Base-by-base conservation (phyloP, 2,113 vertebrate genomes). In the Nerophis ophidion region DNA sequence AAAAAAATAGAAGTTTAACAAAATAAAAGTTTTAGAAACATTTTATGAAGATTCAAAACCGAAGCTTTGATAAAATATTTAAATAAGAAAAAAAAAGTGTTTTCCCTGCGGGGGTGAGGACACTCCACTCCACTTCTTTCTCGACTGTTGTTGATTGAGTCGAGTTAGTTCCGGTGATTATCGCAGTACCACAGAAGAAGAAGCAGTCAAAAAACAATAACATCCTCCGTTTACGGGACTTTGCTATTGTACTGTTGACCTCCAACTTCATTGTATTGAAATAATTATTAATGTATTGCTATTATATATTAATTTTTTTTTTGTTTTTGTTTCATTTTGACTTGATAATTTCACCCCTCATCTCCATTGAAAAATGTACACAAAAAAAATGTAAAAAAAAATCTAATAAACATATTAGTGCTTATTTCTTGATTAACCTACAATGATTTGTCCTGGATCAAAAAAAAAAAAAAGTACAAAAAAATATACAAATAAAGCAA, bases 41-140 rank as follows among this genome's bases (percentile, higher is more conserved):
- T 91, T 91, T 90, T 91, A 91, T 91, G 89, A 87, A 75, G 50
- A 86, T 86, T 33, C 11, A 16, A 65, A 76, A 84, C 71, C 67
- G 55, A 89, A 87, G 83, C 88, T 91, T 91, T 91, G 89, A 91
- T 91, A 90, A 89, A 89, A 87, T 86, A 79, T 90, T 90, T 90
- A 89, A 90, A 89, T 88, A 82, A 79, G 77, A 72, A 70, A 83
- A 71, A 71, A 88, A 6, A 83, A 83, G 81, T 84, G 80, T 91
- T 90, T 89, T 77, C 84, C 88, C 82, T 85, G 80, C 72, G 61
- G 77, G 82, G 68, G 76, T 83, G 80, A 76, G 66, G 7, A 57
- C 60, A 38, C 80, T 83, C 79, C 60, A 38, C 80, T 83, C 79
- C 76, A 34, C 79, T 84, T 81, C 79, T 86, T 90, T 76, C 84